Conservation (phyloP, 2,113 vertebrate genomes). For the Synchiropus splendidus region DNA sequence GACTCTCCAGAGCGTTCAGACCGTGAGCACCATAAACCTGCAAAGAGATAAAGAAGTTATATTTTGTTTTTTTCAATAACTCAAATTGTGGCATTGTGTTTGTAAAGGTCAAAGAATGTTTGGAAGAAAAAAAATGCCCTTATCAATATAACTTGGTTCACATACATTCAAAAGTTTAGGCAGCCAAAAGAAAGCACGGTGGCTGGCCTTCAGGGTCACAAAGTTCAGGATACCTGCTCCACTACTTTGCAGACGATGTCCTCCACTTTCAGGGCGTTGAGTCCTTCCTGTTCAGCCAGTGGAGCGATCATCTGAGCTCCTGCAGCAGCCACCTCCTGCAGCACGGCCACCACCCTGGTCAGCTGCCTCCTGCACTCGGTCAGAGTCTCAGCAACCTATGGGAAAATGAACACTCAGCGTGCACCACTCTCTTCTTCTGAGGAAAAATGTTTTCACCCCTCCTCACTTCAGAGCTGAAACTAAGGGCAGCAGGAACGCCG, state of each 20-base stretch:
- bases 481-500: slow-evolving; percentile 81
- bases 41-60: too few relatives aligned
- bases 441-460: too few relatives aligned
- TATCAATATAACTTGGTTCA: not conserved
- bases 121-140: not conserved
- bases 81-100: too few relatives aligned
- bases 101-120: too few relatives aligned
- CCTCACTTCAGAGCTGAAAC: slow-evolving; percentile 57
- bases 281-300: slow-evolving; percentile 83
- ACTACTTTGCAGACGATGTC: slow-evolving; percentile 81
- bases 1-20: slow-evolving; percentile 75
- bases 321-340: slow-evolving; percentile 88
- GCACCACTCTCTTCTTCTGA: too few relatives aligned
- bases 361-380: slow-evolving; percentile 87
- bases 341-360: slow-evolving; percentile 86
- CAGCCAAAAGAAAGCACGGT: not conserved
- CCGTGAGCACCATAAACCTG: slow-evolving; percentile 58
- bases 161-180: too few relatives aligned
- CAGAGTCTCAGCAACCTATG: slow-evolving; percentile 80
- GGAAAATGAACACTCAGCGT: not conserved
- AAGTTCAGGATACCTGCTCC: slow-evolving; percentile 73
- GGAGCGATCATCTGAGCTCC: slow-evolving; percentile 85
- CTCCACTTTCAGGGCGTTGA: slow-evolving; percentile 76
- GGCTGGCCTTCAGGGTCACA: too few relatives aligned
- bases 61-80: too few relatives aligned